Evolutionary conservation across 2,113 vertebrate genomes (phyloP), one percentile per base, ranked within the genome.

Genomic region (Maccullochella peelii): DNA sequence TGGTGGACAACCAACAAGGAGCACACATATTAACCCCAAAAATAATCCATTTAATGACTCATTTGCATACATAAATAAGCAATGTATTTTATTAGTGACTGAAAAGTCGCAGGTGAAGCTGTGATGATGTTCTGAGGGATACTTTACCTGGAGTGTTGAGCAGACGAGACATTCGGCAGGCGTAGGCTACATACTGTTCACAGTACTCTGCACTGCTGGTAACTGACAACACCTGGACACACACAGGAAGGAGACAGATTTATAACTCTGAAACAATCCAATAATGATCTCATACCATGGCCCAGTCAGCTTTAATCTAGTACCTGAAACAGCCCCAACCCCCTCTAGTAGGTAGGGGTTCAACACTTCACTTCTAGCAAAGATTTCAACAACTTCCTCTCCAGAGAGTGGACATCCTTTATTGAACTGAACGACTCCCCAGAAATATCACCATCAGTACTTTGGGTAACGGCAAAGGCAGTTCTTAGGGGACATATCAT

Each of bases 71-170:
- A 47, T 49, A 68, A 25, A 44, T 42, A 15, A 44, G 38, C 12
- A 8, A 8, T 12, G n/a, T 42, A 0, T 3, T 71, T 15, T n/a
- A 9, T 23, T 25, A 27, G 21, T 25, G 12, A n/a, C 18, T 54
- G 67, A 21, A 49, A 36, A n/a, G 57, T 47, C 0, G 6, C 54
- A 44, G 57, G n/a, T 1, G 9, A 63, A 52, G 8, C 58, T 38
- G 5, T n/a, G 33, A 38, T 59, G 36, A 58, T 8, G 21, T 2
- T 27, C 1, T 72, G 9, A 49, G 25, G 14, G 54, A 40, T 5
- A 30, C 18, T 1, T 86, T 96, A 99, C 98, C 98, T 96, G 98
- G 98, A 21, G 97, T 95, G 88, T 97, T 99, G 89, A 99, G 94
- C 82, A 99, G 83, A 42, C 97, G 94, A 12, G 98, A 99, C 96